phyloP scores from a whole-genome alignment of 2,797 vertebrate genomes.

The Helarctos malayanus region DNA sequence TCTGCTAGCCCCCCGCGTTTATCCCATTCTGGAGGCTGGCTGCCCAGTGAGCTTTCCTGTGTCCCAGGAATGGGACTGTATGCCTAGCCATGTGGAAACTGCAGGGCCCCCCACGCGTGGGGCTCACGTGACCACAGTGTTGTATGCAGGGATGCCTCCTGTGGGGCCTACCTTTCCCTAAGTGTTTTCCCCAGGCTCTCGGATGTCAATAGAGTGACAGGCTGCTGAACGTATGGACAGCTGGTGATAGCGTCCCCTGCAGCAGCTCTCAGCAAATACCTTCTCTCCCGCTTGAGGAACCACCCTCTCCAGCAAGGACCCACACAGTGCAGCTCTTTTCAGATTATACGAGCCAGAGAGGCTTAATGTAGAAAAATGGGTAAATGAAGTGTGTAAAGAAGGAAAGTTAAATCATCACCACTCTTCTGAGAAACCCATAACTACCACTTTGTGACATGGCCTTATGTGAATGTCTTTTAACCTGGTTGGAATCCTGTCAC shows the following conservation, averaged over 20 bases:
- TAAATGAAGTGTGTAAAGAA: neutral
- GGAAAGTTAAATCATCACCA: neutral
- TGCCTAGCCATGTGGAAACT: neutral
- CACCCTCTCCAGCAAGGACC: neutral
- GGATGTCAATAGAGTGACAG: neutral
- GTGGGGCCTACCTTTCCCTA: neutral
- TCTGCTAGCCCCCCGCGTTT: neutral
- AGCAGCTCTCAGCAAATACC: neutral
- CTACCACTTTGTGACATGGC: neutral
- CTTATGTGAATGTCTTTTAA: neutral
- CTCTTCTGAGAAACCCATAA: neutral
- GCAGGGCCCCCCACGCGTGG: neutral
- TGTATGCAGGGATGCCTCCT: neutral
- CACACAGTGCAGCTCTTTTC: neutral
- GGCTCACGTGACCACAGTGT: neutral
- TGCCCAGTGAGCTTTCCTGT: neutral
- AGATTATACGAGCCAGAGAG: neutral
- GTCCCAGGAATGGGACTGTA: rapidly evolving
- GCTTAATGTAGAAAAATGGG: neutral
- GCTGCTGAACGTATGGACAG: neutral
- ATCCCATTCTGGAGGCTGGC: neutral
- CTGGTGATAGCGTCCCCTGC: neutral
- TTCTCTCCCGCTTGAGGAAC: neutral
- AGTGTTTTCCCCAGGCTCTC: neutral
- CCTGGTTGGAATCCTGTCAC: neutral